Evolutionary conservation across 1,140 invertebrate species (phyloP), one percentile per base, ranked within the genome.

Genomic region (Drosophila punjabiensis): DNA sequence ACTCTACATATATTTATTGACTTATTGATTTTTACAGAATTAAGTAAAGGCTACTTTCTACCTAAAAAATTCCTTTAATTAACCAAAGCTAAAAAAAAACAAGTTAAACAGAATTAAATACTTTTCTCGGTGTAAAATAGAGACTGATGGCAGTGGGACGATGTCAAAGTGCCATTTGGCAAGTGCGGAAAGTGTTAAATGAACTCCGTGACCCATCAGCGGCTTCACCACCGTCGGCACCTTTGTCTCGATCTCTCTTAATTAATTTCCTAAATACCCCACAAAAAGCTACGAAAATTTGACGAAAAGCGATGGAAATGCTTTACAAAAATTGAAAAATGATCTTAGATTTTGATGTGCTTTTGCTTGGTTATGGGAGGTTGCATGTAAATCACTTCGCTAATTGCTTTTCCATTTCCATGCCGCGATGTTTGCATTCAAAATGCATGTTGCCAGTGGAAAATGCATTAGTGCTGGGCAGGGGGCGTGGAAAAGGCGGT

Each of bases 381-480:
- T 68, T 88, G 81, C 85, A 55, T 88, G 81, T 89, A 88, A 88
- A 88, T 89, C 85, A 85, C 77, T 81, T 89, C 76, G 85, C 85
- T 88, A 88, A 88, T 88, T 88, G 82, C 88, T 85, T 89, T 89
- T 88, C 73, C 76, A 79, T 78, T 74, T 73, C 73, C 76, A 79
- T 70, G 52, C 59, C 62, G 24, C 14, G 28, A 18, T n/a, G 61
- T n/a, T 37, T 35, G 62, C 37, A 62, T 14, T n/a, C n/a, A 55
- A 55, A 9, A 24, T 24, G 47, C 47, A 64, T 62, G 41, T n/a
- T 18, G 16, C 20, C 20, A 74, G 37, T 53, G 35, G 55, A 16
- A 73, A 73, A 53, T 74, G 37, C 70, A 74, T 74, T 74, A 74
- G 70, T 28, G 37, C 18, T 55, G 32, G 32, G 52, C 37, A 24